phyloP scores from a whole-genome alignment of 2,888 invertebrate species.

The Acrocyrtus sp. region DNA sequence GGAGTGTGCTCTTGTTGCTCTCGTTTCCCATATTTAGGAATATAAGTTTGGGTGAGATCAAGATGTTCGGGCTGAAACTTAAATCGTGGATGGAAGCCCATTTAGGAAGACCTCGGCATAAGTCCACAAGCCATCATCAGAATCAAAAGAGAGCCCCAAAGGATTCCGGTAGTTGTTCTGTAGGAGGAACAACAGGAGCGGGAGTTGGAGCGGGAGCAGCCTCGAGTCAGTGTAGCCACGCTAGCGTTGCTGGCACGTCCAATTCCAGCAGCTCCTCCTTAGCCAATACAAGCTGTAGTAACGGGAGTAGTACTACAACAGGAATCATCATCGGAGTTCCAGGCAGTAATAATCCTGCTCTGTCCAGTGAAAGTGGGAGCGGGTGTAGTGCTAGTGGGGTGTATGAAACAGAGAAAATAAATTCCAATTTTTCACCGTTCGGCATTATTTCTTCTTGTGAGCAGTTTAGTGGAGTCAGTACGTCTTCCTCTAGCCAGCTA shows the following conservation, averaged over 20 bases:
- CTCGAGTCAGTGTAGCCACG: constrained; percentile 11
- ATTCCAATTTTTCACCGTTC: constrained; percentile 40
- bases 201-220: neutral
- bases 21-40: neutral
- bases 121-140: constrained; percentile 54
- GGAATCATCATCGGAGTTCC: constrained; percentile 7
- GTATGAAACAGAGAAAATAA: constrained; percentile 14
- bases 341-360: constrained; percentile 7
- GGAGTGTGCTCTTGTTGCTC: constrained; percentile 27
- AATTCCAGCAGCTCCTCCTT: constrained; percentile 27
- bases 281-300: constrained; percentile 6
- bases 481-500: constrained; percentile 12
- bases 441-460: constrained; percentile 1
- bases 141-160: constrained; percentile 48
- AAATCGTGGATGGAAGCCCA: constrained; percentile 64
- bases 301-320: constrained; percentile 2
- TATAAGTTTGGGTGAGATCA: constrained; percentile 51
- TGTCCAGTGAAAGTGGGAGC: neutral
- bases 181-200: neutral
- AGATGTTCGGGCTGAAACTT: constrained; percentile 63
- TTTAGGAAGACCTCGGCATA: constrained; percentile 61
- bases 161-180: constrained; percentile 24
- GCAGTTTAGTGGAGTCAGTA: no score
- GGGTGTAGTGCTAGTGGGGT: neutral
- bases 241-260: constrained; percentile 38